Evolutionary conservation across 2,797 vertebrate species (phyloP), one percentile per base, ranked within the genome.

Genomic region (Oryzias sinensis): DNA sequence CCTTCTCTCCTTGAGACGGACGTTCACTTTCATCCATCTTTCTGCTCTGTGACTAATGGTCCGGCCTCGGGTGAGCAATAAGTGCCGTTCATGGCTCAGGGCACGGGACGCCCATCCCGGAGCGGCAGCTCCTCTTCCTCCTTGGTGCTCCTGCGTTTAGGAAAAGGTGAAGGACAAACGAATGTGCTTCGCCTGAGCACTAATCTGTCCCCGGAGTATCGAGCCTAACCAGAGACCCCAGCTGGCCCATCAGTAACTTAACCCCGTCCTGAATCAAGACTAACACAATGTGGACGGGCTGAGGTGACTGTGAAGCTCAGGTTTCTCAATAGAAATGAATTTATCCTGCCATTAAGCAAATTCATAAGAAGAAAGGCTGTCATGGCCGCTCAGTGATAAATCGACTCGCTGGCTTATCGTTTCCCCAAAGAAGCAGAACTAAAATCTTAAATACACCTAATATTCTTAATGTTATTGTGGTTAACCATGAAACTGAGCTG

Each of bases 1-100:
- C 76, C 54, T 74, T 73, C 65, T 82, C 74, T 87, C 84, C 83
- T 87, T 87, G 80, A 87, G 80, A 69, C 62, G 72, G 72, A 76
- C 69, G 65, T 79, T 62, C 67, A 70, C 76, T 85, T 85, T 83
- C 70, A 81, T 80, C 73, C 71, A 72, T 79, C 65, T 64, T 59
- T 80, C 60, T 74, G 74, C 59, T 72, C 67, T 47, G 76, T 82
- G 81, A 87, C 84, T 67, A 87, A 82, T 68, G 68, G 42, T 69
- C 56, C 1, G 18, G 74, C 80, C 83, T 66, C 72, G 44, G 77
- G 75, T 85, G 84, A 74, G 77, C 79, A 61, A 65, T 90, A 78
- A 81, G 65, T 65, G 62, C 51, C 74, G 76, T 79, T 86, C 65
- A 76, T 76, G 60, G 78, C 80, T 62, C 24, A 76, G 59, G 66